Percentiles rank a stretch among this genome's conserved stretches.
Evolutionary conservation across 2,113 vertebrate species (phyloP).

Genomic region (Ceratotherium simum): DNA sequence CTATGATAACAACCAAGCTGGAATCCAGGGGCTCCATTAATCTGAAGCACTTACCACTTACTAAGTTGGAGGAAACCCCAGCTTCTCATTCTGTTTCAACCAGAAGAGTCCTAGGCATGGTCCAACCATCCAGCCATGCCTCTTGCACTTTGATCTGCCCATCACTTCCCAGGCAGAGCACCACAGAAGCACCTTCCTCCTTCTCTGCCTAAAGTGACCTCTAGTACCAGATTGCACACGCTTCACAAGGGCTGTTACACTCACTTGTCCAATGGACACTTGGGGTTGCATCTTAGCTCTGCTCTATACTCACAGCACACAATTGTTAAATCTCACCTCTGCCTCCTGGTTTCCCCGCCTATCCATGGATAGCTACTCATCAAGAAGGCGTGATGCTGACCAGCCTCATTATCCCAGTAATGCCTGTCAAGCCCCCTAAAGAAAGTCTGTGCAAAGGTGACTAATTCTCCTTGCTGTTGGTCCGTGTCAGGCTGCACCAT

Average conservation of each 20-base stretch:
- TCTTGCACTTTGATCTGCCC: background rate
- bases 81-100: background rate
- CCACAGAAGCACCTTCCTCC: background rate
- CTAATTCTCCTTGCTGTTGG: background rate
- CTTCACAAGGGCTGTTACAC: background rate
- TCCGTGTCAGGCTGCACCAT: slow-evolving; percentile 90
- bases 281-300: background rate
- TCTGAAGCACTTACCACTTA: background rate
- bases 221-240: background rate
- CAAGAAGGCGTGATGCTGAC: background rate
- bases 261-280: background rate
- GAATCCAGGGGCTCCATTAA: background rate
- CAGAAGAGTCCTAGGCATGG: background rate
- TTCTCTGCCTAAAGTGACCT: background rate
- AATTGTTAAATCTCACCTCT: background rate
- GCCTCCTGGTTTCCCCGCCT: background rate
- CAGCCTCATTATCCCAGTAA: background rate
- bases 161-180: background rate
- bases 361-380: background rate
- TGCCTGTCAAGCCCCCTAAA: background rate
- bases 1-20: background rate
- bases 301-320: background rate
- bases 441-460: background rate
- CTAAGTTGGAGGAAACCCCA: background rate
- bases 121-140: background rate